These are phyloP conservation scores for Eurystomus glaucurus DNA, from an alignment of 2,797 vertebrate genomes.

Conservation along the genomic window DNA sequence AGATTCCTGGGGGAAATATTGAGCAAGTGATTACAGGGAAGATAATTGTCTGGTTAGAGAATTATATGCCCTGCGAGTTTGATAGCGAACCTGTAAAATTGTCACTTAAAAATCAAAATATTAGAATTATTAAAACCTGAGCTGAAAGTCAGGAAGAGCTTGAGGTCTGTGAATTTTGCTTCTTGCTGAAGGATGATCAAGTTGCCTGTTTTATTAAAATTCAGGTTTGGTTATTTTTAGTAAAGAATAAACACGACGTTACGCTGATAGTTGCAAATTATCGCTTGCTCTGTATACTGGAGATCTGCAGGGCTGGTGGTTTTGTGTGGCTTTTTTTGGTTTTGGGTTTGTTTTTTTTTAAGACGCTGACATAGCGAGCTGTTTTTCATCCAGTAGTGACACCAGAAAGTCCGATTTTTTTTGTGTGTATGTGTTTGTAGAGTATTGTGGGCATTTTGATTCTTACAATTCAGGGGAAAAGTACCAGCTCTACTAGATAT, in stretches of 20 bases:
- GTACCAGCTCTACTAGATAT: neutral
- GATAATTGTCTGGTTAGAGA: slow-evolving; percentile 80
- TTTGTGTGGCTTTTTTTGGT: neutral
- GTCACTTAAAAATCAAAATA: slow-evolving; percentile 64
- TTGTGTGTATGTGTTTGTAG: neutral
- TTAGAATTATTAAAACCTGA: slow-evolving; percentile 12
- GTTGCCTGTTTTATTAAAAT: slow-evolving; percentile 7
- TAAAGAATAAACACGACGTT: neutral
- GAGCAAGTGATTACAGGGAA: slow-evolving; percentile 78
- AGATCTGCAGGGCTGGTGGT: neutral
- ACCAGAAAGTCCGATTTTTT: neutral
- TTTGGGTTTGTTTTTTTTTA: neutral
- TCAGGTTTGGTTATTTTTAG: slow-evolving; percentile 34
- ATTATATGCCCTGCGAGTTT: slow-evolving; percentile 73
- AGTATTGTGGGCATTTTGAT: neutral
- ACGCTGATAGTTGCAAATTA: slow-evolving; percentile 38
- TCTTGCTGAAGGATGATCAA: slow-evolving; percentile 24
- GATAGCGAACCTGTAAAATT: slow-evolving; percentile 66
- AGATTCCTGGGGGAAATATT: slow-evolving; percentile 75
- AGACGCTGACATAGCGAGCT: neutral
- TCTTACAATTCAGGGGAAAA: neutral
- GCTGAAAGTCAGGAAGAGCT: slow-evolving; percentile 16
- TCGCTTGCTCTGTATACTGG: neutral
- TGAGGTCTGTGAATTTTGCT: neutral
- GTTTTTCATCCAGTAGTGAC: neutral